A percentile compares a stretch with the other conserved stretches of the same genome.
Evolutionary conservation across 1,140 invertebrate genomes (phyloP).

Genomic region (Psilanteris sp.): DNA sequence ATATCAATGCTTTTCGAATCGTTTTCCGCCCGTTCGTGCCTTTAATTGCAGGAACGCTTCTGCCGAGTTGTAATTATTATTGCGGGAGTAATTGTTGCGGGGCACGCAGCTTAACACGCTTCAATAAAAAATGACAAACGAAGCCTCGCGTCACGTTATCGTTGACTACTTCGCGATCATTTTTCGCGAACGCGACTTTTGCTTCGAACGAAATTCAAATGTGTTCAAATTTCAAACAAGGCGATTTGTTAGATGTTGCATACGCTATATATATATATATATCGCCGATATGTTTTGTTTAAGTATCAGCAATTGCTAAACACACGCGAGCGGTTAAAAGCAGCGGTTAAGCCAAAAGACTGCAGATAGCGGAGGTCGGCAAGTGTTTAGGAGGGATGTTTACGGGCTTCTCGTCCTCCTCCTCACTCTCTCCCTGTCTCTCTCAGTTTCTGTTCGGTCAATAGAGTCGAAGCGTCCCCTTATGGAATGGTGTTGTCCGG

Average conservation of each 20-base stretch:
- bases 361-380: conserved; percentile 64
- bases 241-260: no score
- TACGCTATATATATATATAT: conserved; percentile 37
- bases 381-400: conserved; percentile 77
- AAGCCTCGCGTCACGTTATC: conserved; percentile 13
- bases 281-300: conserved; percentile 53
- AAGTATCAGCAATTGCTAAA: conserved; percentile 74
- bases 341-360: conserved; percentile 73
- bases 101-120: conserved; percentile 37
- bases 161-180: conserved; percentile 7
- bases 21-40: conserved; percentile 55
- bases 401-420: conserved; percentile 71
- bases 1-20: conserved; percentile 60
- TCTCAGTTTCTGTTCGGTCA: conserved; percentile 63
- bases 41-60: conserved; percentile 59
- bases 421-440: conserved; percentile 2
- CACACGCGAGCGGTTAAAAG: conserved; percentile 74
- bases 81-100: conserved; percentile 52
- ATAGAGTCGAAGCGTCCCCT: conserved; percentile 69
- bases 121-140: conserved; percentile 55
- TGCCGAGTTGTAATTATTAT: conserved; percentile 56
- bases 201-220: no score
- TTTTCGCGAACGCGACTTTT: no score
- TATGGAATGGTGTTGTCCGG: conserved; percentile 64
- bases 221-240: no score